Base-by-base conservation (phyloP, 2,888 invertebrate species). In the Brassicogethes aeneus region DNA sequence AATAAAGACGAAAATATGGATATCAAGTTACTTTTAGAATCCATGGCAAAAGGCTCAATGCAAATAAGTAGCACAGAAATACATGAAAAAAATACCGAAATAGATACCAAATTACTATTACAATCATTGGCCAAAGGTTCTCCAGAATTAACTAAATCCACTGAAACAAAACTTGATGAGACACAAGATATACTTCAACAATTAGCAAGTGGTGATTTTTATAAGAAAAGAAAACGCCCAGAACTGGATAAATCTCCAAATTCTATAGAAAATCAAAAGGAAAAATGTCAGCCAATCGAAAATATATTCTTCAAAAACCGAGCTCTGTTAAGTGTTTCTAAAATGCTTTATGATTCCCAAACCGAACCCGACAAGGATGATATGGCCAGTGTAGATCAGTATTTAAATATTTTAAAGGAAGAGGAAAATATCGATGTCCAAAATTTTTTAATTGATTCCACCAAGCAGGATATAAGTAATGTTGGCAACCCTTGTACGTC, bases 271-370 rank as follows among this genome's bases (percentile, higher is more conserved):
- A 34, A 2, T 34, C 40, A 29, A 40, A 41, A 46, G 16, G 33
- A 16, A 32, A 37, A 12, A 34, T 34, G 13, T 32, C 10, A 10
- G 14, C 40, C 3, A 16, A n/a, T 16, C 30, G 41, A 53, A 14
- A 35, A 46, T 14, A 39, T 49, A 17, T 53, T 50, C 36, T 30
- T 34, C 30, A 65, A 58, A 56, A 66, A 66, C 44, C 51, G 57
- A 42, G 61, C 62, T 12, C 41, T 65, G n/a, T 50, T 62, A 16
- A 54, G 52, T 40, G 49, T 61, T 32, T 54, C 61, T 8, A 59
- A 51, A 38, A 40, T 58, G 30, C 39, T 59, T 30, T 40, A 44
- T 23, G 47, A 44, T 31, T 37, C 42, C 3, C 41, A 52, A 39
- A 40, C 34, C n/a, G 37, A 12, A 15, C 36, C 40, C 15, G 40